A percentile compares a stretch with the other conserved stretches of the same genome.
Conservation (phyloP, 2,888 invertebrate genomes). For the Diplolepis rosae region DNA sequence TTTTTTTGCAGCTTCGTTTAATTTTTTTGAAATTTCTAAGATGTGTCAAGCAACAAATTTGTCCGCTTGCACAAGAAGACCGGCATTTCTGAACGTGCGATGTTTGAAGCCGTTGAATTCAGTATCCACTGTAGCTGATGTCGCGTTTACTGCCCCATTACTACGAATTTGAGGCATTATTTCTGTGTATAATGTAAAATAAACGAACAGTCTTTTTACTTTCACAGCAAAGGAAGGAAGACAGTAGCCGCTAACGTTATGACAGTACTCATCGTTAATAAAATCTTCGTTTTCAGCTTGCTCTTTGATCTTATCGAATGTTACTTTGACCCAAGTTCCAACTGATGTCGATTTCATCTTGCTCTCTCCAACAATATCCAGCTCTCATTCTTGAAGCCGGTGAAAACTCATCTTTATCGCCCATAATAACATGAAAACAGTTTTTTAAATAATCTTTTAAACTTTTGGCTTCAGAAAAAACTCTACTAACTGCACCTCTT, state of each 20-base stretch:
- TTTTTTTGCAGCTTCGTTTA: conserved; percentile 20
- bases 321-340: neutral
- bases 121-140: neutral
- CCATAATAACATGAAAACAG: neutral
- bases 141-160: neutral
- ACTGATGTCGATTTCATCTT: neutral
- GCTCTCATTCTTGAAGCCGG: neutral
- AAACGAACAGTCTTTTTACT: neutral
- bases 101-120: conserved; percentile 23
- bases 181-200: conserved; percentile 12
- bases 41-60: conserved; percentile 38
- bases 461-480: conserved; percentile 38
- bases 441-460: conserved; percentile 28
- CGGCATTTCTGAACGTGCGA: conserved; percentile 30
- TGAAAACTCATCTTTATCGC: neutral
- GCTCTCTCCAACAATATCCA: too few relatives aligned
- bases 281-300: neutral
- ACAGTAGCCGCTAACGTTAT: neutral
- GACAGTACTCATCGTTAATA: neutral
- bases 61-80: conserved; percentile 33
- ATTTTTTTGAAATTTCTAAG: conserved; percentile 32
- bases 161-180: conserved; percentile 27
- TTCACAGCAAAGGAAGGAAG: neutral
- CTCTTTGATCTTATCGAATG: neutral
- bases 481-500: conserved; percentile 37